Percentiles rank a stretch among this genome's conserved stretches.
These are phyloP conservation scores for Syncerus caffer DNA, from an alignment of 2,797 vertebrate genomes.

Conservation along the genomic window DNA sequence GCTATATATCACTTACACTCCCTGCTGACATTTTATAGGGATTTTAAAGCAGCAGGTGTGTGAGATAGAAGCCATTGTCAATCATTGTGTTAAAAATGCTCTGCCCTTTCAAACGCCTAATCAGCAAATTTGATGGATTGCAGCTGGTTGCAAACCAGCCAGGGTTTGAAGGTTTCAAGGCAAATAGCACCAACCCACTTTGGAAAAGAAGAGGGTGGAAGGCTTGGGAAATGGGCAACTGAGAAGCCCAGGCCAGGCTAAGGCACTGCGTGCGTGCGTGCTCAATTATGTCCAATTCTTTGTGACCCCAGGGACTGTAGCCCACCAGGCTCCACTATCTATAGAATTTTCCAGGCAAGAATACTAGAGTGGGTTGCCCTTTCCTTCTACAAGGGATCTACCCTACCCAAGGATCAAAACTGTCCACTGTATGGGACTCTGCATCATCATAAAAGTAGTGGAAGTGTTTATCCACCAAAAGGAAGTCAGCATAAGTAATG, in stretches of 20 bases:
- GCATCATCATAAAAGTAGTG: background rate
- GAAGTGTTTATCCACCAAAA: slow-evolving; percentile 69
- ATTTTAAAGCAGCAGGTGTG: slow-evolving; percentile 77
- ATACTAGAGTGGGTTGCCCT: background rate
- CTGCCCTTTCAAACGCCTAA: slow-evolving; percentile 32
- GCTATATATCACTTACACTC: slow-evolving; percentile 48
- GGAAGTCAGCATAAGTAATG: slow-evolving; percentile 65
- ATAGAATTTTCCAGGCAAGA: background rate
- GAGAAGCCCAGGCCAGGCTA: background rate
- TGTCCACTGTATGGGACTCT: background rate
- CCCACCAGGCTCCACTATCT: background rate
- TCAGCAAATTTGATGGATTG: slow-evolving; percentile 55
- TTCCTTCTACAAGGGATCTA: background rate
- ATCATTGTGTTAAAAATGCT: slow-evolving; percentile 60
- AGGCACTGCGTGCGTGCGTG: rapidly evolving
- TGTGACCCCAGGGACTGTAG: background rate
- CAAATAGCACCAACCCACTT: background rate
- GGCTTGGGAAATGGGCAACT: background rate
- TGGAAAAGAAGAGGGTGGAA: background rate
- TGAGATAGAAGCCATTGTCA: slow-evolving; percentile 64
- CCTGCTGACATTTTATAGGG: slow-evolving; percentile 56
- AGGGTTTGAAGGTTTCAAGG: background rate
- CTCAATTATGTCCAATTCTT: background rate
- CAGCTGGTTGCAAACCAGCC: slow-evolving; percentile 59
- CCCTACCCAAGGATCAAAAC: background rate